Base-by-base conservation (phyloP, 2,888 invertebrate species). In the Nymphalis polychloros region DNA sequence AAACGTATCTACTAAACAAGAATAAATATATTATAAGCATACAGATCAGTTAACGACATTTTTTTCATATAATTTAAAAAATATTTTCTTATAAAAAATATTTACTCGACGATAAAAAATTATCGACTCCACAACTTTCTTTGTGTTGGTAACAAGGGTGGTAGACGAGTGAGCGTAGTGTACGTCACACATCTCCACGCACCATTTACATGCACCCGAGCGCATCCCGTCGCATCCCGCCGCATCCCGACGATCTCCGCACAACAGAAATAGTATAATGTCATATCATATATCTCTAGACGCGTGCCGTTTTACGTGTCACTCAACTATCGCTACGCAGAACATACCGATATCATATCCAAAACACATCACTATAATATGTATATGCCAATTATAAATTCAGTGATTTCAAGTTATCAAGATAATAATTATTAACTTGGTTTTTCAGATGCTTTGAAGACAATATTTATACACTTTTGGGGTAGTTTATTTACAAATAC, bases 161-260 rank as follows among this genome's bases (percentile, higher is more conserved):
- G 80, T 75, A 81, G 82, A 79, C 77, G 73, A 76, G 75, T 75
- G 77, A 75, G 63, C 68, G 66, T 49, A 77, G 82, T 77, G 79
- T 79, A 84, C 84, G 88, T 88, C 86, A 89, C 88, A 88, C 89
- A 83, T 87, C 86, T 90, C 83, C 83, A 89, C 87, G 90, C 90
- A 89, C 90, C 90, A 91, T 92, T 92, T 91, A 87, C 83, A 85
- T 87, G 87, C 88, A 88, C 82, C 81, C 88, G 86, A 80, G 87
- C 89, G 88, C 87, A 83, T 81, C 85, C 79, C 84, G 78, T 75
- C 75, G 74, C 74, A 76, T 78, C 75, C 77, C 79, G 77, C 73
- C 70, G 70, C 72, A 73, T 71, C 77, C 72, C 71, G 71, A 52
- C 68, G 63, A 71, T 71, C 71, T 63, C 68, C 77, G 72, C 77